These are phyloP conservation scores for Teleogryllus oceanicus DNA, from an alignment of 2,888 invertebrate genomes.

Conservation along the genomic window DNA sequence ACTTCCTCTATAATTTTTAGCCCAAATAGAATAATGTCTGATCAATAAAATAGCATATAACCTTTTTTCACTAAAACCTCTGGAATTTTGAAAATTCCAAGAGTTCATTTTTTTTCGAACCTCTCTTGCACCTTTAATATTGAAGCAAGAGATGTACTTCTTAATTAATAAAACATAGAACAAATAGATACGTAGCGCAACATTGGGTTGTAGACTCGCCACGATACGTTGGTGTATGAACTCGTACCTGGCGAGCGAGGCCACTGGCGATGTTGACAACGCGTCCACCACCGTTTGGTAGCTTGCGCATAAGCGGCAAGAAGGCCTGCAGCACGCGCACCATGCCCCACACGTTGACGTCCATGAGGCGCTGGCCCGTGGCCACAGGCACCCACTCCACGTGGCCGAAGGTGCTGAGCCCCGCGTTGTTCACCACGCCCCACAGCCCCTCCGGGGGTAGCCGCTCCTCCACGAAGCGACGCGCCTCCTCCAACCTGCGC, in stretches of 20 bases:
- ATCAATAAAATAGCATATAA: no score
- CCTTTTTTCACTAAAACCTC: no score
- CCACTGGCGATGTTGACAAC: constrained; percentile 31
- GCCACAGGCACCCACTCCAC: constrained; percentile 50
- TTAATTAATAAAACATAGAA: no score
- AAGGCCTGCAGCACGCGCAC: constrained; percentile 48
- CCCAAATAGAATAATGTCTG: no score
- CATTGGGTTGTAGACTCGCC: no score
- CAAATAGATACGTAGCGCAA: no score
- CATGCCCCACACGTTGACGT: constrained; percentile 51
- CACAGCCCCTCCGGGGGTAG: constrained; percentile 44
- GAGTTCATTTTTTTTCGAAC: no score
- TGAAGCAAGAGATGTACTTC: no score
- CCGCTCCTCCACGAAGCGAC: not conserved
- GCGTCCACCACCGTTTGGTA: not conserved
- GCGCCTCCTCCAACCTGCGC: not conserved
- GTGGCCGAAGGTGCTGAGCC: constrained; percentile 49
- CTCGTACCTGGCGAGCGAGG: constrained; percentile 21
- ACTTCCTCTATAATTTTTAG: no score
- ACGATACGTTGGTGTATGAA: no score
- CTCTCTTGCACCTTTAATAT: no score
- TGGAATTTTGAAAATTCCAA: no score
- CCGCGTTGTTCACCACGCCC: constrained; percentile 53
- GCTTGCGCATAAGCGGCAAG: constrained; percentile 41
- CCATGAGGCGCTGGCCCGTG: constrained; percentile 43